phyloP scores from a whole-genome alignment of 1,140 invertebrate species.

The Gryon sp. region DNA sequence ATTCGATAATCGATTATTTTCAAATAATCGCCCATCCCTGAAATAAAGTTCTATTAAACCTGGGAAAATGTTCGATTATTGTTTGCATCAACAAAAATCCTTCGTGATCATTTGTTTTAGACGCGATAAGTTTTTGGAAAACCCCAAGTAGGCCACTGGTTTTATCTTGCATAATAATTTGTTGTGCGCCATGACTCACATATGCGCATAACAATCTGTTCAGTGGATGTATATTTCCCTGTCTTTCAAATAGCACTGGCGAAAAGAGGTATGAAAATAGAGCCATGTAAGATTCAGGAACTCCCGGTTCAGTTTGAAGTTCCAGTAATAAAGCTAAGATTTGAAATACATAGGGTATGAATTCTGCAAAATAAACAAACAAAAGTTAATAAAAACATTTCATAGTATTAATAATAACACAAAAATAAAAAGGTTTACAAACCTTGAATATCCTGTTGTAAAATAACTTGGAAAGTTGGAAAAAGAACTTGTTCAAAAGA shows the following conservation, averaged over 20 bases:
- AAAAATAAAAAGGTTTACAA: slow-evolving; percentile 39
- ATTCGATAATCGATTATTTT: too few species aligned
- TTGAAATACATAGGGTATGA: slow-evolving; percentile 99
- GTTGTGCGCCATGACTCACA: slow-evolving; percentile 86
- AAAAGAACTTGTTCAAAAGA: slow-evolving; percentile 95
- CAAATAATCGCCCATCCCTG: background rate
- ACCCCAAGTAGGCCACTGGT: slow-evolving; percentile 93
- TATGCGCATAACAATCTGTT: slow-evolving; percentile 93
- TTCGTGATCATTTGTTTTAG: slow-evolving; percentile 97
- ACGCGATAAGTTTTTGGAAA: slow-evolving; percentile 97
- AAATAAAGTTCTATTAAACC: slow-evolving; percentile 19
- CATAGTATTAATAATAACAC: slow-evolving; percentile 2
- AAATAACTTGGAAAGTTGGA: slow-evolving; percentile 94
- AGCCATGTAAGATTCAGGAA: slow-evolving; percentile 91
- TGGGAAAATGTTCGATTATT: slow-evolving; percentile 87
- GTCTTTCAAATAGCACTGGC: slow-evolving; percentile 94
- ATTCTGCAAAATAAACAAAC: slow-evolving; percentile 91
- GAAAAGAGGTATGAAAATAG: slow-evolving; percentile 93
- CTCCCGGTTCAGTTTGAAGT: slow-evolving; percentile 81
- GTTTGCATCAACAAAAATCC: slow-evolving; percentile 94
- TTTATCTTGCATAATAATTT: slow-evolving; percentile 86
- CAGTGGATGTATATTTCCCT: slow-evolving; percentile 94
- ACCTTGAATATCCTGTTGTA: slow-evolving; percentile 96
- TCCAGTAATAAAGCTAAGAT: slow-evolving; percentile 95
- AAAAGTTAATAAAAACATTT: background rate